Evolutionary conservation across 2,888 invertebrate species (phyloP).

Genomic region (Pachymerium ferrugineum): DNA sequence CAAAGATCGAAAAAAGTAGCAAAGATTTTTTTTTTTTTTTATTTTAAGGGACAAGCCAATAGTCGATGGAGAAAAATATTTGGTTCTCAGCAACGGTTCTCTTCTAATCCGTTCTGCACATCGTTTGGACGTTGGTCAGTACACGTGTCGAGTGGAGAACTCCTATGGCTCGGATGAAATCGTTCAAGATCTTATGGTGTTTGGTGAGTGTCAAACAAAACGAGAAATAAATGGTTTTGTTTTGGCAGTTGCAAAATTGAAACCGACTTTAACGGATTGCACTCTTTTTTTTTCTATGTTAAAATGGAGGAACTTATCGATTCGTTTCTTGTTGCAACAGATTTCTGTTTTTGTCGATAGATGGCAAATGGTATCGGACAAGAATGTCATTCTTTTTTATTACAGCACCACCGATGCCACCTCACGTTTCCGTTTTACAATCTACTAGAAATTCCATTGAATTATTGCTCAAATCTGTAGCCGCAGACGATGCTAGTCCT

Average conservation of each 20-base stretch:
- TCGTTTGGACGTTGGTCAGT: conserved; percentile 33
- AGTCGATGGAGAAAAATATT: background rate
- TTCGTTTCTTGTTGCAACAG: background rate
- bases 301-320: background rate
- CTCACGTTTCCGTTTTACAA: conserved; percentile 31
- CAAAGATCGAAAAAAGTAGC: background rate
- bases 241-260: background rate
- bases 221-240: background rate
- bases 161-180: conserved; percentile 34
- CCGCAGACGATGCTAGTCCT: conserved; percentile 28
- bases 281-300: no score
- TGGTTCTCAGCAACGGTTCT: conserved; percentile 30
- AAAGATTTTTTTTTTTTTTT: background rate
- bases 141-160: conserved; percentile 35
- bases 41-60: background rate
- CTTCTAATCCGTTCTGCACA: conserved; percentile 34
- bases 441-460: conserved; percentile 31
- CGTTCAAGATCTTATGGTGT: conserved; percentile 34
- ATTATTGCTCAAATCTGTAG: conserved; percentile 27
- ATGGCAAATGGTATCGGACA: background rate
- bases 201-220: conserved; percentile 30
- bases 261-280: no score
- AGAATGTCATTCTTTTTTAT: no score
- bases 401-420: conserved; percentile 36
- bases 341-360: background rate